phyloP scores from a whole-genome alignment of 2,888 invertebrate genomes.

The Tipula confusa region DNA sequence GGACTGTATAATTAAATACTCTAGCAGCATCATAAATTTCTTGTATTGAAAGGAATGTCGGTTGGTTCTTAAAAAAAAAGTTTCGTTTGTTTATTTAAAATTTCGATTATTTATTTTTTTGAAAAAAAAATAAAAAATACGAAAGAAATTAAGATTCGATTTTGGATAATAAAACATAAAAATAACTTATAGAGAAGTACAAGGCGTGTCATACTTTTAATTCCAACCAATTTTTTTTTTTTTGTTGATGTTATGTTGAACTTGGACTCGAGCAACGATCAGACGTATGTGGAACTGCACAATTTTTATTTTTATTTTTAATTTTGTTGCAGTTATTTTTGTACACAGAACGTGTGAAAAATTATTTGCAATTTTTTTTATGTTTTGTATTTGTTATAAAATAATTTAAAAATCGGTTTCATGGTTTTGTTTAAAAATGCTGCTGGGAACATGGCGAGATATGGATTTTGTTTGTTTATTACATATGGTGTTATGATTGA shows the following conservation, averaged over 20 bases:
- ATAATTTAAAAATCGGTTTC: neutral
- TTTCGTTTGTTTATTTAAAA: constrained; percentile 15
- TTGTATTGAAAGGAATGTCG: neutral
- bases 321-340: neutral
- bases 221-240: neutral
- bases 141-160: constrained; percentile 25
- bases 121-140: too few relatives aligned
- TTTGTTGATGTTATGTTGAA: neutral
- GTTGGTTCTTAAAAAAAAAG: neutral
- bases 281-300: constrained; percentile 12
- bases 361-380: neutral
- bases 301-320: too few relatives aligned
- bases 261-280: neutral
- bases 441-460: constrained; percentile 20
- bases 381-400: neutral
- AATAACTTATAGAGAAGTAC: constrained; percentile 3
- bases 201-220: constrained; percentile 25
- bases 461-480: neutral
- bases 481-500: neutral
- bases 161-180: neutral
- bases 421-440: neutral
- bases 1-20: neutral
- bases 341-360: neutral
- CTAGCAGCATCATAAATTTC: neutral
- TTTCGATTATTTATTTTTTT: neutral